Evolutionary conservation across 2,797 vertebrate genomes (phyloP), one percentile per base, ranked within the genome.

Genomic region (Oreochromis grahami): DNA sequence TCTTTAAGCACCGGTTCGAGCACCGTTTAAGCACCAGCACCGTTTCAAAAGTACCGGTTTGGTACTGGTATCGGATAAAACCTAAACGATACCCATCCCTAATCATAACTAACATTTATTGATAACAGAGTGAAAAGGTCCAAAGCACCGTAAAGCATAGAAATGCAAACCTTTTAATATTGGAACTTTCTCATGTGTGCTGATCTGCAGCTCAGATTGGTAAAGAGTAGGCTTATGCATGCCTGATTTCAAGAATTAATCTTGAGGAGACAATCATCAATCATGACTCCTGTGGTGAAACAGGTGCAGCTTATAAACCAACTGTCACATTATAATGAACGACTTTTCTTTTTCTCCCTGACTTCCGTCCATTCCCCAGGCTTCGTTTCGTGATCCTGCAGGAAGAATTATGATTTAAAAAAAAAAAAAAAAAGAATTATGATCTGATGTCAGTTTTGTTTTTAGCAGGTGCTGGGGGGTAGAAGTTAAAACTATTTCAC

Each of bases 281-380:
- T 86, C 86, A 77, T 63, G 29, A 77, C 68, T 56, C 17, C 19
- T 52, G n/a, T 11, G 68, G 24, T 72, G 41, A 72, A 48, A 48
- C 68, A 72, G 68, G 43, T 72, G 48, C 83, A 60, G 51, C 21
- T 41, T 70, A 26, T 79, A 21, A 80, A 81, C 55, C 53, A 80
- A 32, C 76, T 84, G 72, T 84, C 86, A 84, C 21, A 83, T 89
- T 36, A 58, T 79, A 68, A 84, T 45, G 21, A 83, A 88, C 82
- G 2, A 58, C 45, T 9, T 51, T 38, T 45, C 70, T 21, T 21
- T 68, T 41, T 41, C n/a, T 6, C 19, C 24, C 38, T 45, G 48
- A 76, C 41, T 36, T 83, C 3, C 1, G 1, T 52, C 32, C 12
- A 17, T 80, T 51, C 58, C 12, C 17, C 19, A 11, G 43, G 36